Evolutionary conservation across 2,888 invertebrate species (phyloP).

Genomic region (Euproctis similis): DNA sequence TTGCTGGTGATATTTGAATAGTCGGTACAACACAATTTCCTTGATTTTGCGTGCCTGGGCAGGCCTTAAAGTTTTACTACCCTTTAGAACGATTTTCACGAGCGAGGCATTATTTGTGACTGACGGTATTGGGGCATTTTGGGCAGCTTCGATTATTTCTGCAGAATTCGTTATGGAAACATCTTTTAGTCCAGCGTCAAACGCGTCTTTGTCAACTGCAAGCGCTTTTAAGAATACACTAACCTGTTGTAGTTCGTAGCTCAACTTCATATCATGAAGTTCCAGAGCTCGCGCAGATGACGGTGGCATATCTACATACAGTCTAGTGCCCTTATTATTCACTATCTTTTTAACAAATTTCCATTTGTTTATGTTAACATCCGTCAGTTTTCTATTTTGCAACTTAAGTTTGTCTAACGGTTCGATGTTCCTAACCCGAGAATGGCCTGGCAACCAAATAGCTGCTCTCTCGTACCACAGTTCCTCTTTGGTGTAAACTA

Average conservation of each 20-base stretch:
- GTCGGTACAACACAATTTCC: conserved; percentile 45
- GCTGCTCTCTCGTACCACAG: conserved; percentile 63
- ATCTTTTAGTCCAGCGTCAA: conserved; percentile 50
- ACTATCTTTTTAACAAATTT: conserved; percentile 57
- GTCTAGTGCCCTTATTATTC: conserved; percentile 47
- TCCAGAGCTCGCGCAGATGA: conserved; percentile 53
- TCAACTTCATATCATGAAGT: conserved; percentile 48
- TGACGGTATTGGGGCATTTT: conserved; percentile 43
- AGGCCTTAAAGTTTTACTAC: conserved; percentile 36
- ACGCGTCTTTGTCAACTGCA: conserved; percentile 58
- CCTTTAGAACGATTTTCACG: conserved; percentile 46
- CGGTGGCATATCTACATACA: conserved; percentile 64
- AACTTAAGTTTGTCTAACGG: conserved; percentile 52
- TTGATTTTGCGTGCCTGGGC: conserved; percentile 48
- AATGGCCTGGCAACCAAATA: conserved; percentile 62
- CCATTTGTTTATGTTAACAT: conserved; percentile 54
- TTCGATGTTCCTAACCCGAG: conserved; percentile 40
- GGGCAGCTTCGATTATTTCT: conserved; percentile 24
- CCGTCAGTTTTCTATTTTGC: conserved; percentile 47
- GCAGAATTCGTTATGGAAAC: conserved; percentile 21
- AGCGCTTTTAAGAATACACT: conserved; percentile 52
- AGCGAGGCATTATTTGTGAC: conserved; percentile 33
- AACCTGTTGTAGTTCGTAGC: conserved; percentile 63
- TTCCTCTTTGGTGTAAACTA: conserved; percentile 58
- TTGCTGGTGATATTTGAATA: conserved; percentile 46